These are phyloP conservation scores for Porites lobata DNA, from an alignment of 92 coral and sea anemone species.

Conservation along the genomic window DNA sequence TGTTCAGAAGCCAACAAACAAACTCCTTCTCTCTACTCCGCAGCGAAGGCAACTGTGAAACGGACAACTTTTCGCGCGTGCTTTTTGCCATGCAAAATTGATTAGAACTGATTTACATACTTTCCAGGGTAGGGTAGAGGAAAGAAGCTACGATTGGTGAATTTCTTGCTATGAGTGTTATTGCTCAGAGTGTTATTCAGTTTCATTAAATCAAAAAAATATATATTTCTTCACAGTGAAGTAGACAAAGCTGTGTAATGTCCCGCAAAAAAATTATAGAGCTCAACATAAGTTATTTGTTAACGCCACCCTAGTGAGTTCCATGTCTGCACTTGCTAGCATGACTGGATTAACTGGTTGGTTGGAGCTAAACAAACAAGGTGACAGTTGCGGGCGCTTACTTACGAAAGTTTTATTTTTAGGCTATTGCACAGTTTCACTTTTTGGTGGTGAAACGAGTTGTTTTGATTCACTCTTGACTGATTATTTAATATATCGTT, in stretches of 20 bases:
- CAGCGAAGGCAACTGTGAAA: constrained; percentile 13
- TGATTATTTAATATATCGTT: too few relatives aligned
- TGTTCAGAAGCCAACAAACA: background rate
- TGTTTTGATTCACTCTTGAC: background rate
- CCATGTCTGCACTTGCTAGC: background rate
- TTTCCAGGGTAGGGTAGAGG: background rate
- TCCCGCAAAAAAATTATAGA: background rate
- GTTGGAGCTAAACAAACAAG: background rate
- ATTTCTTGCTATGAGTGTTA: background rate
- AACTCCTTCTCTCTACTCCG: background rate
- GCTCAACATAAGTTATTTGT: background rate
- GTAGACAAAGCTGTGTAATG: too few relatives aligned
- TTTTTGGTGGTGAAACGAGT: background rate
- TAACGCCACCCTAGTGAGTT: constrained; percentile 1
- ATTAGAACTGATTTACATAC: constrained; percentile 15
- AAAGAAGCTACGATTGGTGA: background rate
- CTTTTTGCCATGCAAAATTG: constrained; percentile 18
- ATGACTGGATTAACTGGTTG: constrained; percentile 22
- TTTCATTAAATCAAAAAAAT: too few relatives aligned
- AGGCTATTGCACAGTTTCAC: background rate
- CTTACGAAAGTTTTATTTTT: constrained; percentile 8
- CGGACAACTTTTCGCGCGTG: constrained; percentile 1
- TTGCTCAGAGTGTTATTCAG: background rate
- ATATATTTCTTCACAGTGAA: background rate
- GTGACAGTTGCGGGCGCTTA: background rate